Evolutionary conservation across 2,888 invertebrate species (phyloP).

Genomic region (Ichneumon xanthorius): DNA sequence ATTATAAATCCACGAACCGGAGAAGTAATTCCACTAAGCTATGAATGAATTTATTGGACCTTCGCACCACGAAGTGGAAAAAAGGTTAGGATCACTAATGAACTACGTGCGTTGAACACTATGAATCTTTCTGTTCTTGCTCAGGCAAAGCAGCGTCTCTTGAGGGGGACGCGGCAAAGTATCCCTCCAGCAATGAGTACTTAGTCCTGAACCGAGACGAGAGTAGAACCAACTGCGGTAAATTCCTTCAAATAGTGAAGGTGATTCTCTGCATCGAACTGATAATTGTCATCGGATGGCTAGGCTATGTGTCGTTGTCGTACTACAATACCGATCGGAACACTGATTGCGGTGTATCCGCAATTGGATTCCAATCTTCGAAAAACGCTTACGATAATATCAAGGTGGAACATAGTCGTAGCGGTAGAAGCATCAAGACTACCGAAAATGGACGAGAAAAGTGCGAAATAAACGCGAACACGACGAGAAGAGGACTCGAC

Average conservation of each 20-base stretch:
- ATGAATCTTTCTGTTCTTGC: background rate
- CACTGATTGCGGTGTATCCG: background rate
- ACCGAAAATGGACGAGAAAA: background rate
- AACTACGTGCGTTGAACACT: background rate
- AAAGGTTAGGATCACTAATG: background rate
- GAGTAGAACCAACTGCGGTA: conserved; percentile 14
- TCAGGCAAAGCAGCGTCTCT: conserved; percentile 7
- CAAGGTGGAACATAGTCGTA: background rate
- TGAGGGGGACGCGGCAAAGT: background rate
- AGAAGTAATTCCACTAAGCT: background rate
- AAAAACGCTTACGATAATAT: background rate
- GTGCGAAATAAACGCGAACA: background rate
- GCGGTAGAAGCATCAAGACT: background rate
- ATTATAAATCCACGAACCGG: background rate
- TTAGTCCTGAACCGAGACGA: background rate
- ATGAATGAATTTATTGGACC: background rate
- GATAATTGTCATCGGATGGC: conserved; percentile 69
- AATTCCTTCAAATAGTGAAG: conserved; percentile 63
- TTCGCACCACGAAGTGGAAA: background rate
- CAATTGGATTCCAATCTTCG: background rate
- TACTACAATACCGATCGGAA: conserved; percentile 23
- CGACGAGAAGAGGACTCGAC: background rate
- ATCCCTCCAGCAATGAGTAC: conserved; percentile 17
- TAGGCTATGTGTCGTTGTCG: conserved; percentile 51
- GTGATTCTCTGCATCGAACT: conserved; percentile 71